Base-by-base conservation (phyloP, 2,888 invertebrate genomes). In the Diplazon laetatorius region DNA sequence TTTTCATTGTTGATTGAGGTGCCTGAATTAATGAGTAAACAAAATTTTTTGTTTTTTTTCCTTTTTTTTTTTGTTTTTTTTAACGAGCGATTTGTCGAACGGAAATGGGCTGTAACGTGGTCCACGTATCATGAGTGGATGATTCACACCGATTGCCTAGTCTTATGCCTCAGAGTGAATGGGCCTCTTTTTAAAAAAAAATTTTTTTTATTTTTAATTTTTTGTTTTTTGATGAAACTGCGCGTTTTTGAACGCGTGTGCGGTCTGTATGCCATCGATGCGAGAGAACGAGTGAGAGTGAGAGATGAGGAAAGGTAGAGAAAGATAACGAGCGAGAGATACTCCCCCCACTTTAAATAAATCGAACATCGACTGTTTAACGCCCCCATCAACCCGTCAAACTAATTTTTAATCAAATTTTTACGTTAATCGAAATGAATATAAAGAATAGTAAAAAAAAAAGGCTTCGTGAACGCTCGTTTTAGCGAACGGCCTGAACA, bases 101-200 rank as follows among this genome's bases (percentile, higher is more conserved):
- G 22, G 25, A n/a, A 25, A 37, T 42, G 25, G 30, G 50, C 48
- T 59, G 69, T 48, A 69, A 62, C 46, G 63, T 69, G 55, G 62
- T 52, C 14, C 14, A 2, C 22, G 20, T 22, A 22, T 4, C 16
- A 39, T 48, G 37, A 46, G 25, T 4, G 37, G 62, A 48, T 68
- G 16, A 16, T 18, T n/a, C 25, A 63, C 48, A 65, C 52, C 44
- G 78, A 70, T 66, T 52, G 65, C 70, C 74, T 60, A 70, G 78
- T 78, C 69, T 70, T 74, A 52, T 55, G 55, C 73, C 52, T 39
- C 46, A 69, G 50, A 78, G 57, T 69, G 62, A 68, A 72, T 63
- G 69, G 59, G 68, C 30, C 6, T 30, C 4, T 30, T 6, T n/a
- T n/a, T n/a, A n/a, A n/a, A n/a, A n/a, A n/a, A n/a, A n/a, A n/a